These are phyloP conservation scores for Zhengitettix transpicula DNA, from an alignment of 2,888 invertebrate genomes.

Conservation along the genomic window DNA sequence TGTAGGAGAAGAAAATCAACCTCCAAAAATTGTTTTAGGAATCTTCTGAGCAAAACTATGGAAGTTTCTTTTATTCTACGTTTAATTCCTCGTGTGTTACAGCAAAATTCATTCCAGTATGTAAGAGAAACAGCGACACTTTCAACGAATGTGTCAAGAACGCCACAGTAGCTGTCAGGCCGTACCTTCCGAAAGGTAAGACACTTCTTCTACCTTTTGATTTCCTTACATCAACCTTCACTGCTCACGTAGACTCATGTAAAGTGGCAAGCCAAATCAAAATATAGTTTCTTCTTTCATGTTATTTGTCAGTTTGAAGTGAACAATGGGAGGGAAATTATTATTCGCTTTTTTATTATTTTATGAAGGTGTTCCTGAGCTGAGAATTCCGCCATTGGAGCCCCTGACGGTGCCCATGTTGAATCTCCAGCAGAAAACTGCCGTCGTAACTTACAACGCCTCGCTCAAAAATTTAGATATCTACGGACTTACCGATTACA, in stretches of 20 bases:
- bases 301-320: too few species aligned
- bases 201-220: too few species aligned
- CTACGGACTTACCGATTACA: background rate
- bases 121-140: slow-evolving; percentile 21
- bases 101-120: slow-evolving; percentile 22
- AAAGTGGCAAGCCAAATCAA: too few species aligned
- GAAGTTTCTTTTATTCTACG: too few species aligned
- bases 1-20: too few species aligned
- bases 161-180: slow-evolving; percentile 38
- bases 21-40: too few species aligned
- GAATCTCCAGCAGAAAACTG: slow-evolving; percentile 1
- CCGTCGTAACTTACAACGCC: background rate
- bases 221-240: too few species aligned
- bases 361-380: slow-evolving; percentile 50
- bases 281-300: too few species aligned
- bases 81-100: slow-evolving; percentile 10
- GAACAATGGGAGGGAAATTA: too few species aligned
- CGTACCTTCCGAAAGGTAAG: slow-evolving; percentile 30
- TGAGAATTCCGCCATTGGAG: slow-evolving; percentile 47
- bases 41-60: too few species aligned
- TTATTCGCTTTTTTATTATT: background rate
- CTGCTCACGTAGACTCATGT: too few species aligned
- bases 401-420: slow-evolving; percentile 32
- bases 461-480: background rate
- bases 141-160: slow-evolving; percentile 32